A percentile compares a stretch with the other conserved stretches of the same genome.
Conservation (phyloP, 2,797 vertebrate species). For the Enteromius paludinosus region DNA sequence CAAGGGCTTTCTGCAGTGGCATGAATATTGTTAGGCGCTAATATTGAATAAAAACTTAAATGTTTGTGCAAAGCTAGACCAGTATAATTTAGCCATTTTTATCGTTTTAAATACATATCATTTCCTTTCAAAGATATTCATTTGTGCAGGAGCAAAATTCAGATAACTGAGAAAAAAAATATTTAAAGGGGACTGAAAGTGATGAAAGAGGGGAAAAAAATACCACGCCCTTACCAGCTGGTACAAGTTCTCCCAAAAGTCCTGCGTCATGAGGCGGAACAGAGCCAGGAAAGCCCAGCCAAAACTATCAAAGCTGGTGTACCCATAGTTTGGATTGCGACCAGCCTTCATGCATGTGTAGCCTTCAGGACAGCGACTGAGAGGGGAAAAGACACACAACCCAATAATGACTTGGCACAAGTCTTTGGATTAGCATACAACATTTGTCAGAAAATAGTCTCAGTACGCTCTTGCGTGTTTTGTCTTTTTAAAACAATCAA, state of each 20-base stretch:
- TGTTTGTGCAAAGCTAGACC: background rate
- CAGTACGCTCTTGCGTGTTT: background rate
- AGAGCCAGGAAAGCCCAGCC: conserved; percentile 99
- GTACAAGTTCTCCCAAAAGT: conserved; percentile 99
- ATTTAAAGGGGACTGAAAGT: conserved; percentile 1
- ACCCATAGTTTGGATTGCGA: conserved; percentile 97
- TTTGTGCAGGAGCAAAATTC: background rate
- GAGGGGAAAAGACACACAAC: conserved; percentile 43
- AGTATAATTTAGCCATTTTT: background rate
- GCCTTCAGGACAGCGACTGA: conserved; percentile 95
- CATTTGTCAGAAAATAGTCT: background rate
- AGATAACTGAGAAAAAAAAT: background rate
- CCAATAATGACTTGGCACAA: conserved; percentile 61
- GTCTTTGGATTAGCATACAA: conserved; percentile 31
- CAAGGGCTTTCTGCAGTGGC: conserved; percentile 5
- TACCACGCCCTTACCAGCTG: conserved; percentile 81
- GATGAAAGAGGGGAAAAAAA: conserved; percentile 1
- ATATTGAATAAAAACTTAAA: background rate
- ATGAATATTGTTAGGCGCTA: conserved; percentile 4
- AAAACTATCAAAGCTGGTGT: conserved; percentile 98
- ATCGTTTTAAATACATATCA: background rate
- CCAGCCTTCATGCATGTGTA: conserved; percentile 98
- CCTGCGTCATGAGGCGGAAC: conserved; percentile 99
- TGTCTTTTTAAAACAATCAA: background rate
- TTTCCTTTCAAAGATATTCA: background rate